These are phyloP conservation scores for Mythimna vitellina DNA, from an alignment of 2,888 invertebrate species.

Conservation along the genomic window DNA sequence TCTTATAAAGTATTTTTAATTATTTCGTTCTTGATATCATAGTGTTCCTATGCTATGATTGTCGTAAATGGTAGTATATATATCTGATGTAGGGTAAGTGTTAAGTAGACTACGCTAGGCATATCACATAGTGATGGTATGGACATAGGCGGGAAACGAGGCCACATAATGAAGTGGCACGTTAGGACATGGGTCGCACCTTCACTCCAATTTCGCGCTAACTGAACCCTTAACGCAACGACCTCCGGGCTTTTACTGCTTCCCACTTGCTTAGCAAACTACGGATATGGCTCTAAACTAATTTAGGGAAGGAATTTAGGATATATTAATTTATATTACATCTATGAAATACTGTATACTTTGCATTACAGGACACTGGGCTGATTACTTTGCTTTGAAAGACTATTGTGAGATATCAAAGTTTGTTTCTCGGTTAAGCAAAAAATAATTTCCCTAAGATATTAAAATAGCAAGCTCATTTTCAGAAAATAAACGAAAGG, in stretches of 20 bases:
- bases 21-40: not conserved
- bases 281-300: slow-evolving; percentile 60
- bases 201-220: slow-evolving; percentile 83
- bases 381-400: slow-evolving; percentile 12
- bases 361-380: slow-evolving; percentile 10
- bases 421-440: slow-evolving; percentile 42
- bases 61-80: slow-evolving; percentile 3
- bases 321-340: slow-evolving; percentile 53
- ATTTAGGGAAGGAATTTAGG: slow-evolving; percentile 55
- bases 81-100: slow-evolving; percentile 24
- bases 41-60: not conserved
- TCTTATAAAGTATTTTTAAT: not conserved
- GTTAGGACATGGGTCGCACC: slow-evolving; percentile 81
- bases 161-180: slow-evolving; percentile 84
- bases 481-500: slow-evolving; percentile 82
- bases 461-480: slow-evolving; percentile 79
- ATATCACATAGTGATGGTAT: slow-evolving; percentile 63
- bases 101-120: slow-evolving; percentile 25
- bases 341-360: slow-evolving; percentile 16
- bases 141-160: slow-evolving; percentile 80
- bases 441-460: slow-evolving; percentile 69
- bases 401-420: slow-evolving; percentile 17
- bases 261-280: slow-evolving; percentile 68
- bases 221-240: slow-evolving; percentile 82
- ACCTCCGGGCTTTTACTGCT: slow-evolving; percentile 77